Conservation (phyloP, 2,113 vertebrate genomes). For the Pedionomus torquatus region DNA sequence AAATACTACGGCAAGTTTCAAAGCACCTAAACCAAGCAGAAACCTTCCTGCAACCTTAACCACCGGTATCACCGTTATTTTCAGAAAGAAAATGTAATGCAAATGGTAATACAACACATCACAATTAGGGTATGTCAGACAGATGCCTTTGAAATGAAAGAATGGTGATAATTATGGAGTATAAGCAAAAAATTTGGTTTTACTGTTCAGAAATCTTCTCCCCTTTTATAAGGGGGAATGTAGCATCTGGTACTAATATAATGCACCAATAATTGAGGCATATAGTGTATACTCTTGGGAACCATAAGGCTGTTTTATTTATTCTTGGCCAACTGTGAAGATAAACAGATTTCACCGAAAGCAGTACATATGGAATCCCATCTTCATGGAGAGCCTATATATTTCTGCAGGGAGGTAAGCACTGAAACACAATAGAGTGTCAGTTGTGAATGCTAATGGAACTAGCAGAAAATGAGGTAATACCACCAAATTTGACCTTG, state of each 20-base stretch:
- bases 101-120: not conserved
- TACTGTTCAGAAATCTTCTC: slow-evolving; percentile 69
- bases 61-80: not conserved
- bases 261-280: slow-evolving; percentile 71
- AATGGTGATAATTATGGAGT: slow-evolving; percentile 28
- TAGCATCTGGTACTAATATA: slow-evolving; percentile 77
- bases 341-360: slow-evolving; percentile 76
- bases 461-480: not conserved
- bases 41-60: not conserved
- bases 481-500: not conserved
- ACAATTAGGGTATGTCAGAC: not conserved
- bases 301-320: slow-evolving; percentile 72
- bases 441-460: slow-evolving; percentile 8
- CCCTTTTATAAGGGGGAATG: slow-evolving; percentile 52
- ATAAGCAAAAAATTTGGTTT: slow-evolving; percentile 49
- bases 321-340: slow-evolving; percentile 72
- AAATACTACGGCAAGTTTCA: not conserved
- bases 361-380: slow-evolving; percentile 44
- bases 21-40: not conserved
- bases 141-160: slow-evolving; percentile 51
- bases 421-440: not conserved
- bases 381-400: slow-evolving; percentile 35
- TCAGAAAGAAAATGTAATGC: not conserved
- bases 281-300: slow-evolving; percentile 53
- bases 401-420: slow-evolving; percentile 54